Conservation (phyloP, 1,140 invertebrate genomes). For the Drosophila miranda region DNA sequence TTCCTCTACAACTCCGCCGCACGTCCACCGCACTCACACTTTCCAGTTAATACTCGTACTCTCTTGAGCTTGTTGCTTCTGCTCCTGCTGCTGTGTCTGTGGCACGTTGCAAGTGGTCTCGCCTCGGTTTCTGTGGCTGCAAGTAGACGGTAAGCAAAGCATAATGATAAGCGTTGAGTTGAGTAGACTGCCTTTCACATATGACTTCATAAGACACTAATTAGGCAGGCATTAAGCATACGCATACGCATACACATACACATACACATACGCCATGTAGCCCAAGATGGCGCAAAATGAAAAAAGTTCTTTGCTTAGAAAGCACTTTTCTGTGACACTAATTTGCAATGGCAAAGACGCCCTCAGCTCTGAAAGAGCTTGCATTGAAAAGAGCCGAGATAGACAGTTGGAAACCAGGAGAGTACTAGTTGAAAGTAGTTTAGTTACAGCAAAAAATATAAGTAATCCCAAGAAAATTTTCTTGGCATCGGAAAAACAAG, state of each 20-base stretch:
- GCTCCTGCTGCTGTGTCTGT: constrained; percentile 37
- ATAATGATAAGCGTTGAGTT: constrained; percentile 53
- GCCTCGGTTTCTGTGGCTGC: constrained; percentile 23
- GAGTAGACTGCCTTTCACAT: constrained; percentile 48
- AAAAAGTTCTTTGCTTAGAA: constrained; percentile 2
- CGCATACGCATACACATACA: background rate
- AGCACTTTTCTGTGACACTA: constrained; percentile 30
- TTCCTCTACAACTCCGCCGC: constrained; percentile 63
- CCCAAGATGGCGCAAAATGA: background rate
- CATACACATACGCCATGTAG: constrained; percentile 30
- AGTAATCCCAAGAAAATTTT: too few relatives aligned
- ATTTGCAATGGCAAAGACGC: constrained; percentile 17
- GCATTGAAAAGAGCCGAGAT: background rate
- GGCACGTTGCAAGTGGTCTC: constrained; percentile 34
- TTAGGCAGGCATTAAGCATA: constrained; percentile 58
- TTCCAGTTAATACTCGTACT: constrained; percentile 1
- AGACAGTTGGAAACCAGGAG: background rate
- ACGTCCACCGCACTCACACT: constrained; percentile 31
- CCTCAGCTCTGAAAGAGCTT: background rate
- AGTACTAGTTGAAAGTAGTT: background rate
- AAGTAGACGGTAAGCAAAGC: constrained; percentile 57
- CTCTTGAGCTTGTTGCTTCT: constrained; percentile 6
- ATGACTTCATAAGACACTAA: constrained; percentile 53
- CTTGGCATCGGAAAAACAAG: too few relatives aligned
- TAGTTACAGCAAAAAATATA: background rate